phyloP scores from a whole-genome alignment of 2,113 vertebrate genomes.

The Abramis brama region DNA sequence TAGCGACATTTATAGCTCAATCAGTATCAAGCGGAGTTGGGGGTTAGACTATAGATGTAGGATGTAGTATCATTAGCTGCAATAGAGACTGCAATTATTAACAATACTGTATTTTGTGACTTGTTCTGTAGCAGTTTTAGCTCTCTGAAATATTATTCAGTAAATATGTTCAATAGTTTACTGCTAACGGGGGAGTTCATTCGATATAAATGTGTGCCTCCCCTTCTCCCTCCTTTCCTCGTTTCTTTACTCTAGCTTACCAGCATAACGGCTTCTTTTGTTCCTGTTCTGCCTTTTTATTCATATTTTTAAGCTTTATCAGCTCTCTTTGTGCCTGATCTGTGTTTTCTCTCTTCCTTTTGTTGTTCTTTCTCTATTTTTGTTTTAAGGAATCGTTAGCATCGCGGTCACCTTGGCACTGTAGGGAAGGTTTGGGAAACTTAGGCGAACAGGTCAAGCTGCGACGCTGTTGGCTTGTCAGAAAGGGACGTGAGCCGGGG shows the following conservation, averaged over 20 bases:
- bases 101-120: constrained; percentile 77
- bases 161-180: constrained; percentile 70
- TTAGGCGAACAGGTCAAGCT: constrained; percentile 71
- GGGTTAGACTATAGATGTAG: constrained; percentile 59
- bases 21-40: constrained; percentile 43
- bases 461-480: constrained; percentile 70
- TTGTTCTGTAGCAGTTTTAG: constrained; percentile 80
- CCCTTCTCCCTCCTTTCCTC: constrained; percentile 45
- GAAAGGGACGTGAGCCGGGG: constrained; percentile 60
- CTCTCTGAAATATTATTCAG: constrained; percentile 64
- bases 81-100: constrained; percentile 74
- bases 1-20: constrained; percentile 63
- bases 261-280: constrained; percentile 68
- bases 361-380: constrained; percentile 11
- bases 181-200: constrained; percentile 70
- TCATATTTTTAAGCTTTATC: constrained; percentile 77
- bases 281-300: constrained; percentile 67
- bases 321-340: constrained; percentile 68
- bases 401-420: constrained; percentile 53
- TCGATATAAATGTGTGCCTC: constrained; percentile 74
- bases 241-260: constrained; percentile 74
- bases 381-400: constrained; percentile 17
- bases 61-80: constrained; percentile 72
- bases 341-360: constrained; percentile 49
- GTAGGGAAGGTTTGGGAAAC: constrained; percentile 42